Base-by-base conservation (phyloP, 1,140 invertebrate species). In the Condylostylus longicornis region DNA sequence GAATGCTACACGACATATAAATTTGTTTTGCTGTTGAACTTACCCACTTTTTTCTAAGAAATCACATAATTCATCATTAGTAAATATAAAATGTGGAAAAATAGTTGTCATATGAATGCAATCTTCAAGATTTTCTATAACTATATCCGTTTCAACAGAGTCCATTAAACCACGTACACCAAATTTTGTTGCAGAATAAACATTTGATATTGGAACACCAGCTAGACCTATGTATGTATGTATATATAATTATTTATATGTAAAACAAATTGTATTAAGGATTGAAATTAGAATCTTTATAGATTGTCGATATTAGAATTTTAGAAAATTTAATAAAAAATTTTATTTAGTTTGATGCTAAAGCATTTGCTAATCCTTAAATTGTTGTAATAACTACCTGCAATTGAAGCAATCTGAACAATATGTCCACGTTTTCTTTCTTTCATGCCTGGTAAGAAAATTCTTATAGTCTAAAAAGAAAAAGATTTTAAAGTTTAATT, bases 391-490 rank as follows among this genome's bases (percentile, higher is more conserved):
- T n/a, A 23, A 36, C 38, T 18, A 53, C 86, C 84, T 18, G 84
- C 83, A 13, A 82, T 62, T 25, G 81, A 86, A 1, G 84, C 77
- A 17, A 94, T 73, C 2, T 76, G 84, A 0, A 93, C 80, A 22
- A 94, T 72, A 42, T 91, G 85, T 1, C 87, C 87, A 30, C 72
- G 67, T 49, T 84, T 75, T 20, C 69, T 63, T 38, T 81, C 66
- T 64, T 90, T 83, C 89, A 94, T 94, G 15, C 69, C 67, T 12
- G 82, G 82, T 29, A 94, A 53, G 58, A 77, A 76, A 0, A 69
- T 61, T 44, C 69, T 67, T 1, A 69, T 69, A 9, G 66, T 76
- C 75, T 77, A 41, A 2, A 57, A 50, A 22, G 38, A 44, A 42
- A 18, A 27, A 10, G 5, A 12, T 9, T 14, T 17, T 18, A 8